These are phyloP conservation scores for Capitella teleta DNA, from an alignment of 1,140 invertebrate genomes.

Conservation along the genomic window DNA sequence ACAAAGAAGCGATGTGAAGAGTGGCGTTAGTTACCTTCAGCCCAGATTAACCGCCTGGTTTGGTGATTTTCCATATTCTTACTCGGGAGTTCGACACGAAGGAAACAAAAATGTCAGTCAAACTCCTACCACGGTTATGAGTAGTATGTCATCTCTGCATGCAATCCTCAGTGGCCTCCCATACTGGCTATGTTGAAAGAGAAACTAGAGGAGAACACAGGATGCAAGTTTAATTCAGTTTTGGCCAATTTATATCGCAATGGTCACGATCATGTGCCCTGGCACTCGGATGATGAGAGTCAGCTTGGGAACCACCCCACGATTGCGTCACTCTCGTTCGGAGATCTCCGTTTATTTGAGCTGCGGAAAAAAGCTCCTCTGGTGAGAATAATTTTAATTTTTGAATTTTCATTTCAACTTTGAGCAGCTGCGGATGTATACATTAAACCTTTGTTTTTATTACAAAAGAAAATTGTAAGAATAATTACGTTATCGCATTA, in stretches of 20 bases:
- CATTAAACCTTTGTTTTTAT: no score
- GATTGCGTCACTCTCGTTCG: conserved; percentile 46
- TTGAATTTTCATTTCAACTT: no score
- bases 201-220: conserved; percentile 31
- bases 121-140: neutral
- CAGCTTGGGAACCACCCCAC: conserved; percentile 41
- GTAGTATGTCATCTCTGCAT: neutral
- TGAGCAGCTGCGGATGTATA: no score
- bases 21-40: conserved; percentile 37
- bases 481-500: no score
- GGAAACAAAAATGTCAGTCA: neutral
- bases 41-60: conserved; percentile 46
- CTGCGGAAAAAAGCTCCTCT: conserved; percentile 33
- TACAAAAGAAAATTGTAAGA: no score
- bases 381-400: conserved; percentile 12
- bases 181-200: conserved; percentile 22
- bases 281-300: conserved; percentile 45
- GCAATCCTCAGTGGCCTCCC: conserved; percentile 13
- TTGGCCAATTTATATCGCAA: conserved; percentile 44
- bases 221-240: conserved; percentile 45
- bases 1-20: conserved; percentile 35
- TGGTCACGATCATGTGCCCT: conserved; percentile 44
- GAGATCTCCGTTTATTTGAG: conserved; percentile 42
- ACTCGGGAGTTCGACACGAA: conserved; percentile 41
- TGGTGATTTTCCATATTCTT: conserved; percentile 44